Percentiles rank a stretch among this genome's conserved stretches.
Conservation (phyloP, 1,140 invertebrate species). For the Spodoptera frugiperda region DNA sequence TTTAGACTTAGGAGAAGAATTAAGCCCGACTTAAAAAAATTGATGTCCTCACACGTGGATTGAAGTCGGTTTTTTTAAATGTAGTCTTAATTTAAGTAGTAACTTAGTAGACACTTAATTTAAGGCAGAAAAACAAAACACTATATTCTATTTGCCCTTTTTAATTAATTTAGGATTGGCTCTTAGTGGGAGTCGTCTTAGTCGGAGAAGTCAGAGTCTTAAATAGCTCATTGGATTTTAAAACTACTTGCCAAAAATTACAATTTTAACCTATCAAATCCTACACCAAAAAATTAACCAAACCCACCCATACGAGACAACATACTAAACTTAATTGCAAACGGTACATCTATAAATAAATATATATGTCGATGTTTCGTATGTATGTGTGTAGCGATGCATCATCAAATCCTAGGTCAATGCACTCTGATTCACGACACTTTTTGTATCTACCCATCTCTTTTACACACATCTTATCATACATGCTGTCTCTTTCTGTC, state of each 20-base stretch:
- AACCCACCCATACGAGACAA: neutral
- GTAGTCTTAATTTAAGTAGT: too few relatives aligned
- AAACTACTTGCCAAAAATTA: neutral
- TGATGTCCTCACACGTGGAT: too few relatives aligned
- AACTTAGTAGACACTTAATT: too few relatives aligned
- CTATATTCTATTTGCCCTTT: too few relatives aligned
- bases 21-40: too few relatives aligned
- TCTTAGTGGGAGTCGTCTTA: too few relatives aligned
- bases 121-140: too few relatives aligned
- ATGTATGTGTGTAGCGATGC: constrained; percentile 54
- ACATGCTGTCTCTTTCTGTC: constrained; percentile 33
- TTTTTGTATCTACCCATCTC: constrained; percentile 62
- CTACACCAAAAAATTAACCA: neutral
- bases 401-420: constrained; percentile 73
- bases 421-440: constrained; percentile 71
- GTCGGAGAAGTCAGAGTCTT: too few relatives aligned
- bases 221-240: too few relatives aligned
- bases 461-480: constrained; percentile 62
- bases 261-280: neutral
- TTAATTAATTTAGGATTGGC: too few relatives aligned
- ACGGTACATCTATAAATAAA: constrained; percentile 23
- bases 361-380: constrained; percentile 16
- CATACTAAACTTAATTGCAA: neutral
- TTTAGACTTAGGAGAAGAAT: too few relatives aligned
- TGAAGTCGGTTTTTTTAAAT: too few relatives aligned